Conservation (phyloP, 2,113 vertebrate species). For the Piprites chloris region DNA sequence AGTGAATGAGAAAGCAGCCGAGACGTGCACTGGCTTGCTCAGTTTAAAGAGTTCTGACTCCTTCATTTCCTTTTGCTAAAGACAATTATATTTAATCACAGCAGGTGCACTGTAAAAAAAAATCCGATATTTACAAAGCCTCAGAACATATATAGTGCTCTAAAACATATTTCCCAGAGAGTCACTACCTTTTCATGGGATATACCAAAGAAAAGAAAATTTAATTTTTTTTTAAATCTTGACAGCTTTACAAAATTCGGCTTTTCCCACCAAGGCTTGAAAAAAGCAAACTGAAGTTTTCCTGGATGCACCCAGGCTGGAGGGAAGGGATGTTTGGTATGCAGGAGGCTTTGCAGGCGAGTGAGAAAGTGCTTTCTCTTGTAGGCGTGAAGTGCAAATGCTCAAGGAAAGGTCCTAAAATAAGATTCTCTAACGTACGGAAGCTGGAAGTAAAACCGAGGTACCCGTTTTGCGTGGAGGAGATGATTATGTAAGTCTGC, state of each 20-base stretch:
- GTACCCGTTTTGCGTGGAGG: conserved; percentile 95
- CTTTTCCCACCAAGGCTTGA: background rate
- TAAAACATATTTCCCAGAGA: background rate
- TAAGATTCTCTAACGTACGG: conserved; percentile 94
- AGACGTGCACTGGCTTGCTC: background rate
- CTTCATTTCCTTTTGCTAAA: background rate
- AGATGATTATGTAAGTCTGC: conserved; percentile 96
- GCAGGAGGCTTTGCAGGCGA: background rate
- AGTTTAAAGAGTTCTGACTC: background rate
- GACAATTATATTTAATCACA: background rate
- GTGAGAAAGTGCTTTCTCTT: conserved; percentile 40
- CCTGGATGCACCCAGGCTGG: background rate
- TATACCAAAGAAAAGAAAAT: background rate
- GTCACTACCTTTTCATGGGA: background rate
- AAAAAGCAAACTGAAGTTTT: background rate
- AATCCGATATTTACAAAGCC: background rate
- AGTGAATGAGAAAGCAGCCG: background rate
- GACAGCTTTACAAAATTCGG: background rate
- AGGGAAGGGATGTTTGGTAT: background rate
- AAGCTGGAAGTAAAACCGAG: conserved; percentile 98
- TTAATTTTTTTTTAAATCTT: background rate
- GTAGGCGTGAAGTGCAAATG: conserved; percentile 97
- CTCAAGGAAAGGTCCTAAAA: conserved; percentile 96
- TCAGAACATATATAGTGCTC: background rate
- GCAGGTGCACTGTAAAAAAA: conserved; percentile 49